phyloP scores from a whole-genome alignment of 2,888 invertebrate genomes.

The Trissolcus japonicus region DNA sequence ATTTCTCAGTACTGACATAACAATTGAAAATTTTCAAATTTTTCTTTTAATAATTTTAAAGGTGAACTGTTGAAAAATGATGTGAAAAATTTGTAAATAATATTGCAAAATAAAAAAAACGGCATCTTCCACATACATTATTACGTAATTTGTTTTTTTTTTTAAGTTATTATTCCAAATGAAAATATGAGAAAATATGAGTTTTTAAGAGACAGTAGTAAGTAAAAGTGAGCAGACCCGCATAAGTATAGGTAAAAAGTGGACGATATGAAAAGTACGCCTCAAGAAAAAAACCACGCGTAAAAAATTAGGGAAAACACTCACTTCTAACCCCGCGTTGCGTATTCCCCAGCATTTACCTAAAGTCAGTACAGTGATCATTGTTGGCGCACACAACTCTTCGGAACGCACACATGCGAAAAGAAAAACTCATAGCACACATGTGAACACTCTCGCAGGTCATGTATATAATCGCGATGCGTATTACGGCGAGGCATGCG shows the following conservation, averaged over 20 bases:
- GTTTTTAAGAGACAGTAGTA: background rate
- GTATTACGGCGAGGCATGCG: slow-evolving; percentile 62
- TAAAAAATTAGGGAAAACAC: slow-evolving; percentile 45
- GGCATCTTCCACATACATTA: too few relatives aligned
- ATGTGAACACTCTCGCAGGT: slow-evolving; percentile 35
- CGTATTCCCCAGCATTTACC: slow-evolving; percentile 47
- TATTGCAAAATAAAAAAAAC: too few relatives aligned
- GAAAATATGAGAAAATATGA: too few relatives aligned
- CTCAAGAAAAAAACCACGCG: slow-evolving; percentile 40
- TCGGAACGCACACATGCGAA: slow-evolving; percentile 26
- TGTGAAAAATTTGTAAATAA: too few relatives aligned
- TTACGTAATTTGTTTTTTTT: too few relatives aligned
- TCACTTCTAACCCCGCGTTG: slow-evolving; percentile 39
- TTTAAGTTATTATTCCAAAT: too few relatives aligned
- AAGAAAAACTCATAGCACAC: slow-evolving; percentile 26
- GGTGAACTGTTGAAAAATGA: too few relatives aligned
- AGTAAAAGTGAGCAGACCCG: background rate
- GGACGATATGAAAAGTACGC: slow-evolving; percentile 1
- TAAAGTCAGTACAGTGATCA: slow-evolving; percentile 55
- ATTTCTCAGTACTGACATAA: too few relatives aligned
- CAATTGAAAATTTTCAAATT: too few relatives aligned
- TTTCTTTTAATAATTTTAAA: too few relatives aligned
- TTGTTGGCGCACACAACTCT: slow-evolving; percentile 53
- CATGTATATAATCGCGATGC: slow-evolving; percentile 54
- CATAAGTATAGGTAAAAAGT: slow-evolving; percentile 3